Evolutionary conservation across 1,140 invertebrate species (phyloP).

Genomic region (Calephelis virginiensis): DNA sequence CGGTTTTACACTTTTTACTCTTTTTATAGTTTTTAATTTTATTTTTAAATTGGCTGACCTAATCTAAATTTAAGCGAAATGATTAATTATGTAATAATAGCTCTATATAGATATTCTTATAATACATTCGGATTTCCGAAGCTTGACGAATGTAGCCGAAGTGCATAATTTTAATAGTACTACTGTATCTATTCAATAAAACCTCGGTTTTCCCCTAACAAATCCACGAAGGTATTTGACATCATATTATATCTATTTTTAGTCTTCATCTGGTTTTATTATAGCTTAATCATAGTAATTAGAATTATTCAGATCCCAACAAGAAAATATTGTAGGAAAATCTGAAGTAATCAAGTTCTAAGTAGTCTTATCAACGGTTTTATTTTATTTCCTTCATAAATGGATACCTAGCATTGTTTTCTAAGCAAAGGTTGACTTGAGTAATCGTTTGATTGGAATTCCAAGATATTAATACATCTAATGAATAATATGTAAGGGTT

Average conservation of each 20-base stretch:
- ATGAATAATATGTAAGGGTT: background rate
- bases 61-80: no score
- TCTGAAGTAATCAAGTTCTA: slow-evolving; percentile 3
- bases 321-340: slow-evolving; percentile 22
- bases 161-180: no score
- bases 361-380: background rate
- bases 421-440: background rate
- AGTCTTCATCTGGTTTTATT: slow-evolving; percentile 24
- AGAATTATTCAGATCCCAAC: slow-evolving; percentile 9
- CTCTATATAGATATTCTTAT: no score
- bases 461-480: background rate
- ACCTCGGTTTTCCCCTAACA: slow-evolving; percentile 20
- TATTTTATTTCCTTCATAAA: slow-evolving; percentile 11
- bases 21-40: no score
- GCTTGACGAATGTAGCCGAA: no score
- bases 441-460: background rate
- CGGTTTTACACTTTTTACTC: no score
- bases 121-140: no score
- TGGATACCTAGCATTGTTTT: background rate
- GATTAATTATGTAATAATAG: no score
- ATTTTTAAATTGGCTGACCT: no score
- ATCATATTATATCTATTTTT: slow-evolving; percentile 18
- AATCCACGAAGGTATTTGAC: slow-evolving; percentile 16
- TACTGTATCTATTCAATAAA: background rate
- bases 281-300: slow-evolving; percentile 21